Evolutionary conservation across 1,140 invertebrate genomes (phyloP).

Genomic region (Drosophila repletoides): DNA sequence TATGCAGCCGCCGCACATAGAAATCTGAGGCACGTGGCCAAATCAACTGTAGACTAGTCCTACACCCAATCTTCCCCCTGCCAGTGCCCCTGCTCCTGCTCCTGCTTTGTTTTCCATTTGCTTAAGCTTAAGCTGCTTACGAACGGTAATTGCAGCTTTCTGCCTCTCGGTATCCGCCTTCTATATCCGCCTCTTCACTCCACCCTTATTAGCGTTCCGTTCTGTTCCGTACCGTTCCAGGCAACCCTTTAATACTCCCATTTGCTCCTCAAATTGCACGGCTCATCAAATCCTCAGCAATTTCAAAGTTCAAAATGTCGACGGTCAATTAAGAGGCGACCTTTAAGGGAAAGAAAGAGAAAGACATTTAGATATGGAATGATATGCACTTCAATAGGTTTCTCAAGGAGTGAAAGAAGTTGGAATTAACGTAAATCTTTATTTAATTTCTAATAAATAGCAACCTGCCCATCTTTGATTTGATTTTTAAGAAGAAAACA

Average conservation of each 20-base stretch:
- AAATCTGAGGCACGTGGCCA: constrained; percentile 42
- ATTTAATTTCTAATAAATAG: too few species aligned
- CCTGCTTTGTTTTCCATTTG: constrained; percentile 2
- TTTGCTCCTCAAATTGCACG: background rate
- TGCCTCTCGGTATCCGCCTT: background rate
- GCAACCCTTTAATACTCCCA: constrained; percentile 17
- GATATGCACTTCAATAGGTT: too few species aligned
- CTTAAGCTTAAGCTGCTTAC: constrained; percentile 56
- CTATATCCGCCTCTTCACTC: background rate
- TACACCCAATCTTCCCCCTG: background rate
- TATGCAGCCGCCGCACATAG: constrained; percentile 45
- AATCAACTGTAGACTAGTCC: constrained; percentile 13
- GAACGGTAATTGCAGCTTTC: constrained; percentile 51
- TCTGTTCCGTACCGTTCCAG: too few species aligned
- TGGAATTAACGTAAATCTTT: too few species aligned
- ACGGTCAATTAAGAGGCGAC: background rate
- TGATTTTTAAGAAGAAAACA: too few species aligned
- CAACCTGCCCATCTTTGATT: too few species aligned
- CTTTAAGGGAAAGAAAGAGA: too few species aligned
- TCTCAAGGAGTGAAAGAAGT: too few species aligned
- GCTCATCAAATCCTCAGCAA: background rate
- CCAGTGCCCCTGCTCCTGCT: background rate
- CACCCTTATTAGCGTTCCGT: too few species aligned
- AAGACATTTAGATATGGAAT: too few species aligned
- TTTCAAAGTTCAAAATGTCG: constrained; percentile 1